Evolutionary conservation across 1,140 invertebrate species (phyloP), one percentile per base, ranked within the genome.

Genomic region (Holcopasites calliopsidis): DNA sequence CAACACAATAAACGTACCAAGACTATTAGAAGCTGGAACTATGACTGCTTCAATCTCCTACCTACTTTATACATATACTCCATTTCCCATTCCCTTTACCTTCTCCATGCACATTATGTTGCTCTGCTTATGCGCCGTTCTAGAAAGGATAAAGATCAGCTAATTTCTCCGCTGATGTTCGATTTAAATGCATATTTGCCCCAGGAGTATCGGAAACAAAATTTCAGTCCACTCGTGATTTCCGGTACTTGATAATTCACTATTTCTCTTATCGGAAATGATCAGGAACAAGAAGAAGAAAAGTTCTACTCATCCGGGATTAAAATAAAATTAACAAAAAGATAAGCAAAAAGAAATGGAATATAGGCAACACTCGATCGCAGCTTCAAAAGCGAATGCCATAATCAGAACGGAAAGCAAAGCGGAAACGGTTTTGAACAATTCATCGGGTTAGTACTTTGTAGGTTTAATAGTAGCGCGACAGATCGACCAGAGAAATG

Each of bases 171-270:
- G 54, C 49, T 80, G 77, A 82, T 77, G 80, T 44, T 55, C 55
- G 42, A 80, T 80, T 61, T 72, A 71, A 82, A 82, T 82, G 61
- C 62, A 62, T 80, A 77, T 72, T 66, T 72, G 73, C 65, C 73
- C 66, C 73, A 10, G 23, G 66, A 52, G 66, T 62, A 71, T 49
- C 35, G 26, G 38, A 68, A 71, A 72, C 78, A 77, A 82, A 58
- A 47, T 50, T 58, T 35, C 52, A 49, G n/a, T 38, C n/a, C 21
- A 50, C 23, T 49, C 40, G 40, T 54, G 49, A 75, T 75, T 75
- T 49, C 31, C 18, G 21, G 7, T 2, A 13, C 6, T 13, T 0
- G 18, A 13, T 23, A 57, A 74, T 74, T 49, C 58, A 57, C 40
- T 10, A 18, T 40, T 57, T 49, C 21, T 18, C 28, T 5, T 1